A percentile compares a stretch with the other conserved stretches of the same genome.
Conservation (phyloP, 2,888 invertebrate species). For the Limnephilus rhombicus region DNA sequence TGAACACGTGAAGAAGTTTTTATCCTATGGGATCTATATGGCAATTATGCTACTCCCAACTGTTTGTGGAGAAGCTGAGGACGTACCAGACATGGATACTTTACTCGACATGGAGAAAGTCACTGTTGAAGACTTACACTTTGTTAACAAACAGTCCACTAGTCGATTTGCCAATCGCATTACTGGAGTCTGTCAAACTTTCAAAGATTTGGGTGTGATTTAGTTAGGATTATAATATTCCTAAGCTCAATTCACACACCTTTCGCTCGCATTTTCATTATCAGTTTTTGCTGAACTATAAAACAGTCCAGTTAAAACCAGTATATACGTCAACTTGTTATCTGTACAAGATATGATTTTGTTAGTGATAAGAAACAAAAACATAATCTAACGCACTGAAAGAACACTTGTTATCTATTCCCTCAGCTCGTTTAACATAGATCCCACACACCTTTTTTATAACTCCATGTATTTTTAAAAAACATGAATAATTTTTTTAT, state of each 20-base stretch:
- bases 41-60: slow-evolving; percentile 46
- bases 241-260: not conserved
- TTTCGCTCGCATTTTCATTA: not conserved
- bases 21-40: slow-evolving; percentile 58
- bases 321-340: not conserved
- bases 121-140: slow-evolving; percentile 31
- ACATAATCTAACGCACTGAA: not conserved
- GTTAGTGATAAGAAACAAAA: not conserved
- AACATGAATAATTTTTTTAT: no score
- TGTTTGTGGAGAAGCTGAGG: slow-evolving; percentile 58
- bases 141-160: slow-evolving; percentile 49
- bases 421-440: not conserved
- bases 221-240: not conserved
- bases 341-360: not conserved
- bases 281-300: no score
- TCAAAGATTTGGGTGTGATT: slow-evolving; percentile 28
- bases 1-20: slow-evolving; percentile 49
- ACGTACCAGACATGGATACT: slow-evolving; percentile 51
- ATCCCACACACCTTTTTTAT: not conserved
- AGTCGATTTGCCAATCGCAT: slow-evolving; percentile 44
- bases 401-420: not conserved
- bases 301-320: not conserved
- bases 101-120: slow-evolving; percentile 47
- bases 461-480: not conserved
- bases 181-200: slow-evolving; percentile 50